Percentiles rank a stretch among this genome's conserved stretches.
Evolutionary conservation across 2,113 vertebrate species (phyloP).

Genomic region (Oryzias javanicus): DNA sequence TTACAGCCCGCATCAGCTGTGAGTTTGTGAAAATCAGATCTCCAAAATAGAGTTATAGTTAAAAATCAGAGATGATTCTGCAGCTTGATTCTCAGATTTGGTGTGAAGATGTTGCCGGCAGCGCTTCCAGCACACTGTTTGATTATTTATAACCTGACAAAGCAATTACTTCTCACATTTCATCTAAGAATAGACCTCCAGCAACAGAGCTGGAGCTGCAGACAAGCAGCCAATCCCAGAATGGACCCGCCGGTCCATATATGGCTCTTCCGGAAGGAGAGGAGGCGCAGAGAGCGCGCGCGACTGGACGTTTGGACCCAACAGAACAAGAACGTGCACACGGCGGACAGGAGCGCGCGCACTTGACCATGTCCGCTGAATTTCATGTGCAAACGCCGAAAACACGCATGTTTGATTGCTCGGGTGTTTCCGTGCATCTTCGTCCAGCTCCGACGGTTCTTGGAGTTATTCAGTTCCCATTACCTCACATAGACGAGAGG

Average conservation of each 20-base stretch:
- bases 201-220: constrained; percentile 62
- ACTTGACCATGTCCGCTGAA: no score
- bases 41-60: no score
- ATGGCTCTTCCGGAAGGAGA: constrained; percentile 66
- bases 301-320: constrained; percentile 28
- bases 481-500: constrained; percentile 32
- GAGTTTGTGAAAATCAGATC: no score
- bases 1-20: no score
- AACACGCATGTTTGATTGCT: no score
- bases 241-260: constrained; percentile 63
- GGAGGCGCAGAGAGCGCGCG: constrained; percentile 20
- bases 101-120: neutral
- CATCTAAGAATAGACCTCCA: constrained; percentile 57
- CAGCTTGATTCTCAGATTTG: neutral
- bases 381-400: no score
- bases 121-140: neutral
- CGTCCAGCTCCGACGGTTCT: constrained; percentile 1
- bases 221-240: constrained; percentile 62
- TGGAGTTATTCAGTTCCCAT: constrained; percentile 46
- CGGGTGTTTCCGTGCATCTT: neutral
- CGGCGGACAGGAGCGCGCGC: no score
- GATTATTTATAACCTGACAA: constrained; percentile 22
- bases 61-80: neutral
- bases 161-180: constrained; percentile 32
- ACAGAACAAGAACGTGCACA: no score